A percentile compares a stretch with the other conserved stretches of the same genome.
Evolutionary conservation across 37 sponge, comb jelly and placozoan genomes (phyloP).

Genomic region (Theonella swinhoei): DNA sequence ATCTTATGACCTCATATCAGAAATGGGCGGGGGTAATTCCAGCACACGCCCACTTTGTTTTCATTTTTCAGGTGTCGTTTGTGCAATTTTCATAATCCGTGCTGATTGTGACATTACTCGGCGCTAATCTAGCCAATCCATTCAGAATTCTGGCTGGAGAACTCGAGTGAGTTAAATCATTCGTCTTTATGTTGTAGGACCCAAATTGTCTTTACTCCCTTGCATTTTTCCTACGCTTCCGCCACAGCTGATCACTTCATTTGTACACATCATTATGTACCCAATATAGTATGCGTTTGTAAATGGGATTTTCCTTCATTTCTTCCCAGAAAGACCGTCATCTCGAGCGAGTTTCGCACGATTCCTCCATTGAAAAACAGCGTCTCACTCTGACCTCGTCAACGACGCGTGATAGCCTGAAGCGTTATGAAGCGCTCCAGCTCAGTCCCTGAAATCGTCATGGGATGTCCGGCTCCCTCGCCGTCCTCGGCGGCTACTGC

Average conservation of each 20-base stretch:
- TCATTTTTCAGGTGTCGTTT: not conserved
- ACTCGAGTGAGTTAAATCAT: too few species aligned
- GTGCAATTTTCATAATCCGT: not conserved
- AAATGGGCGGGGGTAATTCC: not conserved
- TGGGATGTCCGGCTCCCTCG: not conserved
- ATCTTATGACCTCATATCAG: not conserved
- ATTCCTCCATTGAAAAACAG: not conserved
- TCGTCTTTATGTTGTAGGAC: not conserved
- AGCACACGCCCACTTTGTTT: not conserved
- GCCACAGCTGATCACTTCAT: not conserved
- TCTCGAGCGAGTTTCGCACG: not conserved
- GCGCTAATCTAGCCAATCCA: too few species aligned
- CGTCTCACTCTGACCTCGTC: not conserved
- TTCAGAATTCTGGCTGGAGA: too few species aligned
- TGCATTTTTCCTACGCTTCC: not conserved
- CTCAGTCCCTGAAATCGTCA: conserved; percentile 41
- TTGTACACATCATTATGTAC: too few species aligned
- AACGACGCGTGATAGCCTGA: not conserved
- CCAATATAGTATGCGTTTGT: too few species aligned
- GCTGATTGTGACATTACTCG: too few species aligned
- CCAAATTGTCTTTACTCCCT: not conserved
- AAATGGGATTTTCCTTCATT: too few species aligned
- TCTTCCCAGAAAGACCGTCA: too few species aligned
- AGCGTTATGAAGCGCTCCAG: conserved; percentile 61
- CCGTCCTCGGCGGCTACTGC: not conserved